Conservation (phyloP, 2,888 invertebrate species). For the Hartigia nigra region DNA sequence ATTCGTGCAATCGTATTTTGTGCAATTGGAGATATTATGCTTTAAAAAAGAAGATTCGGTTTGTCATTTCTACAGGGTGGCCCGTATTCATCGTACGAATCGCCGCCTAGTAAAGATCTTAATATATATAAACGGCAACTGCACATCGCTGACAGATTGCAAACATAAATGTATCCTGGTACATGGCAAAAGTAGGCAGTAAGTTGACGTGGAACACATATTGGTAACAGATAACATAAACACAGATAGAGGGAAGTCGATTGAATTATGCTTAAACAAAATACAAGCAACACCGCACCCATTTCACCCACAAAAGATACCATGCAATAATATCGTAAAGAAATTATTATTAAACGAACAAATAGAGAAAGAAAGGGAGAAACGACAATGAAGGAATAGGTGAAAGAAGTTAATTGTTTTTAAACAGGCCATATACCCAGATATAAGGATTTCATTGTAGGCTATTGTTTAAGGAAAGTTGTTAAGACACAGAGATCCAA, state of each 20-base stretch:
- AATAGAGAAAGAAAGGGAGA: neutral
- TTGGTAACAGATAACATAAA: conserved; percentile 33
- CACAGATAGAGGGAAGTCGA: conserved; percentile 22
- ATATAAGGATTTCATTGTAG: neutral
- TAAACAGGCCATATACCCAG: neutral
- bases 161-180: conserved; percentile 26
- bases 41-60: neutral
- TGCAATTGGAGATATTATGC: neutral
- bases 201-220: conserved; percentile 44
- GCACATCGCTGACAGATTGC: neutral
- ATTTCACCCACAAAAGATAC: conserved; percentile 20
- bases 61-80: neutral
- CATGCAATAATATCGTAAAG: conserved; percentile 35
- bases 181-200: conserved; percentile 60
- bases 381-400: neutral
- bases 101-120: neutral
- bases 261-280: conserved; percentile 37
- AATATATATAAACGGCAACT: neutral
- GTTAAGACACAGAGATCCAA: conserved; percentile 21
- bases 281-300: conserved; percentile 39
- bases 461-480: conserved; percentile 35
- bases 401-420: neutral
- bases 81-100: neutral
- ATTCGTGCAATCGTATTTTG: neutral
- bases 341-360: conserved; percentile 2